Evolutionary conservation across 2,797 vertebrate genomes (phyloP).

Genomic region (Sciurus vulgaris): DNA sequence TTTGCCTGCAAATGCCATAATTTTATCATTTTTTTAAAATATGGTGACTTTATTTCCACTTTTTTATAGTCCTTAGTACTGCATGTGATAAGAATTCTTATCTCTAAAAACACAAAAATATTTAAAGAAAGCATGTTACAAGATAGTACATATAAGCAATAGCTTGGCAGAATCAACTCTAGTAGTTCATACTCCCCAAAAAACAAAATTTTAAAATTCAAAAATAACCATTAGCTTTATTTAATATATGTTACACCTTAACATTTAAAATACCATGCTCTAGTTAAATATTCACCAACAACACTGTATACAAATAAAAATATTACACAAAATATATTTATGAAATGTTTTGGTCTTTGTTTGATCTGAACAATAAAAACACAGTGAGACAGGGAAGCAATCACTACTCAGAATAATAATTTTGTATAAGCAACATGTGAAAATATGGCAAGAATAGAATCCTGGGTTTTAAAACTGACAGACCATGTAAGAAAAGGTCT

Average conservation of each 20-base stretch:
- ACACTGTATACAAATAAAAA: slow-evolving; percentile 90
- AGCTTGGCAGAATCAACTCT: slow-evolving; percentile 60
- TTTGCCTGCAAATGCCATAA: no score
- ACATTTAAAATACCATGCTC: slow-evolving; percentile 90
- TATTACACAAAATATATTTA: slow-evolving; percentile 90
- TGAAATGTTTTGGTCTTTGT: slow-evolving; percentile 90
- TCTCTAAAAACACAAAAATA: slow-evolving; percentile 78
- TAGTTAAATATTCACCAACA: slow-evolving; percentile 90
- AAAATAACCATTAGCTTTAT: slow-evolving; percentile 90
- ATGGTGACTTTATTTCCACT: slow-evolving; percentile 80
- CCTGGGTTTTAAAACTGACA: slow-evolving; percentile 76
- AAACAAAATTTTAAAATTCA: slow-evolving; percentile 86
- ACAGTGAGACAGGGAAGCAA: slow-evolving; percentile 87
- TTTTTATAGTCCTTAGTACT: slow-evolving; percentile 44
- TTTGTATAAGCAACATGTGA: slow-evolving; percentile 82
- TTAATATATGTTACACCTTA: slow-evolving; percentile 85
- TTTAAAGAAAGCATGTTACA: slow-evolving; percentile 45
- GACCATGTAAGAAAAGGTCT: slow-evolving; percentile 78
- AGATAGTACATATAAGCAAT: not conserved
- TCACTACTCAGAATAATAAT: slow-evolving; percentile 85
- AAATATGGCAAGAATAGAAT: slow-evolving; percentile 83
- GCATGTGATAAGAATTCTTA: slow-evolving; percentile 66
- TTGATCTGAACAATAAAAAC: slow-evolving; percentile 89
- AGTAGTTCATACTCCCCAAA: slow-evolving; percentile 54
- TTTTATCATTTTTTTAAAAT: slow-evolving; percentile 60